Evolutionary conservation across 2,888 invertebrate genomes (phyloP).

Genomic region (Tetanocera ferruginea): DNA sequence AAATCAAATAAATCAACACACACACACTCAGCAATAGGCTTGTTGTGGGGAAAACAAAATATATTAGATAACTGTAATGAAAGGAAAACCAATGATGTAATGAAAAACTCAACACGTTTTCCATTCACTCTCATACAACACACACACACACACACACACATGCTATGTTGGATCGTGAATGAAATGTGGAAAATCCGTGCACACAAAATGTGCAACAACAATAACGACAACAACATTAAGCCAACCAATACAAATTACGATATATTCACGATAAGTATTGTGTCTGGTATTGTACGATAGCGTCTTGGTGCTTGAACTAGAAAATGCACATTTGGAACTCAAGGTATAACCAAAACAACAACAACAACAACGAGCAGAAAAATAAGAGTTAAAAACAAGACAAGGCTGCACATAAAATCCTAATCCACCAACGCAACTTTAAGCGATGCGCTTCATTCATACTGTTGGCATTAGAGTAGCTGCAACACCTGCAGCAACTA

Average conservation of each 20-base stretch:
- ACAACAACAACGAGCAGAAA: not conserved
- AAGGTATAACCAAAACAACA: not conserved
- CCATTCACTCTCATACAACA: not conserved
- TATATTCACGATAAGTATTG: no score
- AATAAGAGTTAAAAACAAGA: not conserved
- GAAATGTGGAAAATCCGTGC: conserved; percentile 2
- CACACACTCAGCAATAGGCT: not conserved
- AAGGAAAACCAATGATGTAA: conserved; percentile 9
- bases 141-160: not conserved
- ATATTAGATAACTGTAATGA: not conserved
- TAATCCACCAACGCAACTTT: conserved; percentile 23
- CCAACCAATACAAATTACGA: not conserved
- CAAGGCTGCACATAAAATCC: not conserved
- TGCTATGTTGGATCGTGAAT: not conserved
- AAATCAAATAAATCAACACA: not conserved
- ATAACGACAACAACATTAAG: not conserved
- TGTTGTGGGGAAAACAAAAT: not conserved
- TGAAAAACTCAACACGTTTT: conserved; percentile 2
- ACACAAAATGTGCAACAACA: not conserved
- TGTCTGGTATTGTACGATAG: no score
- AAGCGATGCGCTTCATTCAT: conserved; percentile 5
- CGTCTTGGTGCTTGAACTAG: not conserved
- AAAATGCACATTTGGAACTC: not conserved
- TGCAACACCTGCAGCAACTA: not conserved
- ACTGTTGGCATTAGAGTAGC: not conserved